Conservation (phyloP, 2,797 vertebrate genomes). For the Brotula barbata region DNA sequence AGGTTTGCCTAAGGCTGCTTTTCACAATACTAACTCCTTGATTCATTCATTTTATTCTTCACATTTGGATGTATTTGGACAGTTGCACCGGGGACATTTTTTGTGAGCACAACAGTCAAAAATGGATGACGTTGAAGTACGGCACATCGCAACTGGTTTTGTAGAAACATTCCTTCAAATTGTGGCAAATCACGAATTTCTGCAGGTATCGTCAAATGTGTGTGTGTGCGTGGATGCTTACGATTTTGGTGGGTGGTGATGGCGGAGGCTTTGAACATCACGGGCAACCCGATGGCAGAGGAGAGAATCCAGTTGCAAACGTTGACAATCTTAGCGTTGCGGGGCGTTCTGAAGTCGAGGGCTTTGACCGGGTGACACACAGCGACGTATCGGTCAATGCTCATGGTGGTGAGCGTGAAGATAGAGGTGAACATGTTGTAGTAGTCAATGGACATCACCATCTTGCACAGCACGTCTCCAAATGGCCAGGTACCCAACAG, state of each 20-base stretch:
- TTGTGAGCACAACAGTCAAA: too few species aligned
- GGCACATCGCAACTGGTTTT: too few species aligned
- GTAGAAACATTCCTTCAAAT: too few species aligned
- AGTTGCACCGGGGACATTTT: too few species aligned
- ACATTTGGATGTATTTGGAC: too few species aligned
- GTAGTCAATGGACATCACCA: slow-evolving; percentile 97
- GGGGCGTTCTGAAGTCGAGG: slow-evolving; percentile 92
- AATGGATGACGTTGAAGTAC: too few species aligned
- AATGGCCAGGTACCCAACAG: slow-evolving; percentile 97
- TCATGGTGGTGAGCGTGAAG: slow-evolving; percentile 99
- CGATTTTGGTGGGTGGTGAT: slow-evolving; percentile 64
- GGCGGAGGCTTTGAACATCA: slow-evolving; percentile 93
- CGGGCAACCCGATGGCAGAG: slow-evolving; percentile 92
- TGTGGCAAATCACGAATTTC: too few species aligned
- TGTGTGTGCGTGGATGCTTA: slow-evolving; percentile 36
- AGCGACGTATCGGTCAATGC: slow-evolving; percentile 94
- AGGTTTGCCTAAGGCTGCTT: background rate
- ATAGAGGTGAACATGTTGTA: slow-evolving; percentile 99
- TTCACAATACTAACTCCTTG: too few species aligned
- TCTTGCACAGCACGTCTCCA: slow-evolving; percentile 92
- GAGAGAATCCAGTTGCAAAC: slow-evolving; percentile 91
- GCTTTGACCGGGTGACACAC: slow-evolving; percentile 97
- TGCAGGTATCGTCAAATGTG: too few species aligned
- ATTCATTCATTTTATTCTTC: too few species aligned
- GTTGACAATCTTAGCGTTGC: slow-evolving; percentile 96